A percentile compares a stretch with the other conserved stretches of the same genome.
Conservation (phyloP, 2,113 vertebrate genomes). For the Malurus cyaneus region DNA sequence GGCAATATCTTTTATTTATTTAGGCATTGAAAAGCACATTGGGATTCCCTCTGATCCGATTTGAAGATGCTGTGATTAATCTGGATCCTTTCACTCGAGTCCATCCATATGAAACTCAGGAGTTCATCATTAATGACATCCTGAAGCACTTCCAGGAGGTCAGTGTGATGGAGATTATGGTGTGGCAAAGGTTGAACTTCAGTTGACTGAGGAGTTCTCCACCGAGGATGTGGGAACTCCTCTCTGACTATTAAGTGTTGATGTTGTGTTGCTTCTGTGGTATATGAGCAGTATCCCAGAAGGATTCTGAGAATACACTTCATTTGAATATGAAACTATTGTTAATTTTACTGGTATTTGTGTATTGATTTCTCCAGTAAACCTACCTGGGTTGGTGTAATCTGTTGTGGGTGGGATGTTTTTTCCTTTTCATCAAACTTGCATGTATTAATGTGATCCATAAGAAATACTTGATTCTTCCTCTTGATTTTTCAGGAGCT, state of each 20-base stretch:
- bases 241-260: background rate
- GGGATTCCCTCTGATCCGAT: constrained; percentile 91
- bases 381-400: background rate
- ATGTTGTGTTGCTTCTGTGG: background rate
- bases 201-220: background rate
- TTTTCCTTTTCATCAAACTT: background rate
- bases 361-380: background rate
- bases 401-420: background rate
- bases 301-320: background rate
- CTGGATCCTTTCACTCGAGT: constrained; percentile 95
- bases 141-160: constrained; percentile 98
- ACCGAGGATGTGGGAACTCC: background rate
- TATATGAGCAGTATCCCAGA: accelerated
- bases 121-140: constrained; percentile 94
- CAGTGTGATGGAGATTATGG: background rate
- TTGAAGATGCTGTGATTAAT: constrained; percentile 95
- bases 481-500: constrained; percentile 80
- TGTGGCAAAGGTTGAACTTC: background rate
- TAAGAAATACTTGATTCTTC: background rate
- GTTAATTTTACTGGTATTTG: background rate
- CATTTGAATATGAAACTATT: background rate
- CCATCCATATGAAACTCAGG: constrained; percentile 95
- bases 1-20: background rate
- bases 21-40: constrained; percentile 91
- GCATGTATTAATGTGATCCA: background rate